Evolutionary conservation across 2,888 invertebrate genomes (phyloP).

Genomic region (Cheilosia vernalis): DNA sequence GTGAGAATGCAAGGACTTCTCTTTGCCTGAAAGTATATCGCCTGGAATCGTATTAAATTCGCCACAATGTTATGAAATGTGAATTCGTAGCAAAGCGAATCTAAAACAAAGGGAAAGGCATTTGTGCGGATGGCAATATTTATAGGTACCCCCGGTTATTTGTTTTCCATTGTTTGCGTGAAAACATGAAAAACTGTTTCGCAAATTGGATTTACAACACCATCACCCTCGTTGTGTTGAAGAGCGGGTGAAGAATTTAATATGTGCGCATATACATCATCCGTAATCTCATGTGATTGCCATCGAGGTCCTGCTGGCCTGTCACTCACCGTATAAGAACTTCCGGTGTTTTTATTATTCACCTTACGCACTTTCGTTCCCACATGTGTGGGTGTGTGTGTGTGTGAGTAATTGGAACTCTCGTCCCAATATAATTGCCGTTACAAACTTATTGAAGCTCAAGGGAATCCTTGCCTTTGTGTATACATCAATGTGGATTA

Average conservation of each 20-base stretch:
- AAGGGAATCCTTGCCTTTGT: constrained; percentile 32
- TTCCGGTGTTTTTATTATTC: constrained; percentile 58
- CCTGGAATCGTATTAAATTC: no score
- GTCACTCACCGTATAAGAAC: constrained; percentile 43
- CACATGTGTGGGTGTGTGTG: neutral
- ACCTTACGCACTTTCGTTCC: constrained; percentile 25
- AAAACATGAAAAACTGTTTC: constrained; percentile 22
- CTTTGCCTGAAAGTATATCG: neutral
- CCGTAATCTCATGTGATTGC: constrained; percentile 46
- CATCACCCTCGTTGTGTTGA: constrained; percentile 6
- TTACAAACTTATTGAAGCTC: constrained; percentile 15
- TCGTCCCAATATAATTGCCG: constrained; percentile 36
- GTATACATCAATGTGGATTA: neutral
- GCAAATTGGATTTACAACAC: constrained; percentile 56
- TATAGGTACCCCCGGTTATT: neutral
- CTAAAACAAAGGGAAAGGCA: neutral
- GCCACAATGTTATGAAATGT: no score
- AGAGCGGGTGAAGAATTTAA: neutral
- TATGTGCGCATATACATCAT: constrained; percentile 1
- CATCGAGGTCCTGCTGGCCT: constrained; percentile 23
- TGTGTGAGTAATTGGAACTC: constrained; percentile 1
- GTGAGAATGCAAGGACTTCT: neutral
- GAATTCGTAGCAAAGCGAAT: no score
- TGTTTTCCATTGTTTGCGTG: constrained; percentile 20
- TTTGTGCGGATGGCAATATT: constrained; percentile 10